Conservation (phyloP, 2,888 invertebrate genomes). For the Creontiades dilutus region DNA sequence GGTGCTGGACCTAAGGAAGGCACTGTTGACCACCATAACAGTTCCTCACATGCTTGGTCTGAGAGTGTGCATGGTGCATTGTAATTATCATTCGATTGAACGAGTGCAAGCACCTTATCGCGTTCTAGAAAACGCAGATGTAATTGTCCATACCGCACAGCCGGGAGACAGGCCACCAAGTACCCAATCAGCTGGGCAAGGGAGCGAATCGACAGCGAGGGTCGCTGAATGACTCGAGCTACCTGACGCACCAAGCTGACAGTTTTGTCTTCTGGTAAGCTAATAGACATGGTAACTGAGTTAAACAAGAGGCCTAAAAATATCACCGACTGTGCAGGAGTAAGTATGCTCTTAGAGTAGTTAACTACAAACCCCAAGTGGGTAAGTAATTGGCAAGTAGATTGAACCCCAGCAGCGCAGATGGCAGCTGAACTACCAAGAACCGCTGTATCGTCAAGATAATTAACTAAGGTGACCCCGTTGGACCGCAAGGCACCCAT, state of each 20-base stretch:
- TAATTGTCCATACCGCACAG: background rate
- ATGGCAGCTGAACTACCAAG: background rate
- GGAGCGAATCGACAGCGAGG: background rate
- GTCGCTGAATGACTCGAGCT: background rate
- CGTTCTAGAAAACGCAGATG: background rate
- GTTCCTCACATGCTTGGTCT: too few species aligned
- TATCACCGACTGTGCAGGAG: background rate
- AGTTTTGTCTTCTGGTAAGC: background rate
- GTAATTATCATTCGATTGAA: background rate
- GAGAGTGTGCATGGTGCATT: too few species aligned
- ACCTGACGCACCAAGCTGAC: background rate
- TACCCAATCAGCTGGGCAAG: slow-evolving; percentile 24
- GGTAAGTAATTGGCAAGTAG: background rate
- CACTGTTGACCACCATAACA: too few species aligned
- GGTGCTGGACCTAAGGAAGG: too few species aligned
- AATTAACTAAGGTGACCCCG: background rate
- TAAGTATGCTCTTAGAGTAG: background rate
- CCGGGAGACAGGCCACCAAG: slow-evolving; percentile 6
- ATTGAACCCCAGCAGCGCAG: background rate
- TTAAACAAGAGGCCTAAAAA: slow-evolving; percentile 33
- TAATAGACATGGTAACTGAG: background rate
- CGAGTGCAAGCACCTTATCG: background rate
- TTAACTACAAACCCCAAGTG: slow-evolving; percentile 22
- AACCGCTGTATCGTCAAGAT: slow-evolving; percentile 1
- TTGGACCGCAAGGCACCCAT: background rate